Conservation (phyloP, 2,797 vertebrate genomes). For the Odontamblyopus rebecca region DNA sequence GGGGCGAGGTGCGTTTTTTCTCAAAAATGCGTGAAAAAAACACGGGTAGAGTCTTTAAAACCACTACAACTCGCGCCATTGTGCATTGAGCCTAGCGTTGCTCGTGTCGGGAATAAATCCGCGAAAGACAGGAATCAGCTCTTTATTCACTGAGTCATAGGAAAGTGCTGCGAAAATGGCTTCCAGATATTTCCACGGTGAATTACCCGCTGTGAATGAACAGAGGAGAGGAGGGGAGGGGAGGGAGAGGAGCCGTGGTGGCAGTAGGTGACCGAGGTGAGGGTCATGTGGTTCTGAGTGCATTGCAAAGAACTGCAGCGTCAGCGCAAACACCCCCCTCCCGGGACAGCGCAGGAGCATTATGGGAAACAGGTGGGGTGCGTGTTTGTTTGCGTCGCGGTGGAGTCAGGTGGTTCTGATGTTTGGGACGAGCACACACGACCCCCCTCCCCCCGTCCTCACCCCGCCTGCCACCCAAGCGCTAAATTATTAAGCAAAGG, state of each 20-base stretch:
- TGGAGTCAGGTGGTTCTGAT: conserved; percentile 47
- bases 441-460: conserved; percentile 29
- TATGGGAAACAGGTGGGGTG: conserved; percentile 68
- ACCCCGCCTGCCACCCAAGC: conserved; percentile 64
- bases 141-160: conserved; percentile 61
- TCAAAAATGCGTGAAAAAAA: too few relatives aligned
- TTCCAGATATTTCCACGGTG: conserved; percentile 72
- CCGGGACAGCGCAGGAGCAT: too few relatives aligned
- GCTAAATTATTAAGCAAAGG: conserved; percentile 55
- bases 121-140: conserved; percentile 49
- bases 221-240: conserved; percentile 61
- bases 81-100: conserved; percentile 23
- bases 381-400: conserved; percentile 64
- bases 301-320: conserved; percentile 61
- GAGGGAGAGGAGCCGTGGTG: conserved; percentile 33
- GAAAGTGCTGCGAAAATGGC: conserved; percentile 61
- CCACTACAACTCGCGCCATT: conserved; percentile 12
- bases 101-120: conserved; percentile 49
- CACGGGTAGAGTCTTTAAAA: too few relatives aligned
- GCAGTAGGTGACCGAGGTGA: conserved; percentile 40
- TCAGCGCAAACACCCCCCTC: conserved; percentile 46
- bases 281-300: conserved; percentile 49
- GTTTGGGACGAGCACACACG: too few relatives aligned
- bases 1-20: too few relatives aligned
- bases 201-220: conserved; percentile 72